Evolutionary conservation across 2,888 invertebrate genomes (phyloP).

Genomic region (Melanophora roralis): DNA sequence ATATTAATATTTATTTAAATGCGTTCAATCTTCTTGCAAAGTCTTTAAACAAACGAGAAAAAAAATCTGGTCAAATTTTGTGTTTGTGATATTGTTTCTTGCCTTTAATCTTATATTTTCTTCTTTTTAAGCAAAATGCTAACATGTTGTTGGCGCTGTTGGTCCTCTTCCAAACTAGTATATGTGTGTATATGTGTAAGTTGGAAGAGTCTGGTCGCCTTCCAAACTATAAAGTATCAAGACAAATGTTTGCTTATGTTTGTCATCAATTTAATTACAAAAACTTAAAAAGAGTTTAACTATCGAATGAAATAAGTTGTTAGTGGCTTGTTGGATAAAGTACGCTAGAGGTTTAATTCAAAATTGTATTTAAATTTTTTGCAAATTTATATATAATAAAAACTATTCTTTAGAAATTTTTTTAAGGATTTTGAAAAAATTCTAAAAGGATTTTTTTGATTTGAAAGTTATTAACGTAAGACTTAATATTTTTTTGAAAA

Average conservation of each 20-base stretch:
- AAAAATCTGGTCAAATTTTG: slow-evolving; percentile 37
- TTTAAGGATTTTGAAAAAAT: too few relatives aligned
- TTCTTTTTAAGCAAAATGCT: slow-evolving; percentile 13
- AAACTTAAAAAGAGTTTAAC: neutral
- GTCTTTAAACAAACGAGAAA: slow-evolving; percentile 18
- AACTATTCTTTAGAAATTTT: neutral
- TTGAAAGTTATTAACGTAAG: too few relatives aligned
- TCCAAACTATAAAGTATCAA: slow-evolving; percentile 64
- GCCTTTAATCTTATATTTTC: neutral
- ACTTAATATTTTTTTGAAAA: neutral
- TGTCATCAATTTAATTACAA: slow-evolving; percentile 44
- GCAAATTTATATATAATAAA: neutral
- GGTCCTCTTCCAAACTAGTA: too few relatives aligned
- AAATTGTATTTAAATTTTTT: neutral
- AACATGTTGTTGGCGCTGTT: slow-evolving; percentile 6
- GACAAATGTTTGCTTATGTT: slow-evolving; percentile 57
- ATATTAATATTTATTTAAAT: too few relatives aligned
- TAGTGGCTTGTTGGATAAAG: neutral
- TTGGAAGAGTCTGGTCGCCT: slow-evolving; percentile 64
- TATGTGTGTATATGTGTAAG: neutral
- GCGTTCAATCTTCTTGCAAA: slow-evolving; percentile 6
- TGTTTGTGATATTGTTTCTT: slow-evolving; percentile 41
- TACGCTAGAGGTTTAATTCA: neutral
- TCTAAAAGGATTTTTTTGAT: too few relatives aligned
- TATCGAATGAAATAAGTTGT: neutral